Base-by-base conservation (phyloP, 2,113 vertebrate species). In the Cololabis saira region DNA sequence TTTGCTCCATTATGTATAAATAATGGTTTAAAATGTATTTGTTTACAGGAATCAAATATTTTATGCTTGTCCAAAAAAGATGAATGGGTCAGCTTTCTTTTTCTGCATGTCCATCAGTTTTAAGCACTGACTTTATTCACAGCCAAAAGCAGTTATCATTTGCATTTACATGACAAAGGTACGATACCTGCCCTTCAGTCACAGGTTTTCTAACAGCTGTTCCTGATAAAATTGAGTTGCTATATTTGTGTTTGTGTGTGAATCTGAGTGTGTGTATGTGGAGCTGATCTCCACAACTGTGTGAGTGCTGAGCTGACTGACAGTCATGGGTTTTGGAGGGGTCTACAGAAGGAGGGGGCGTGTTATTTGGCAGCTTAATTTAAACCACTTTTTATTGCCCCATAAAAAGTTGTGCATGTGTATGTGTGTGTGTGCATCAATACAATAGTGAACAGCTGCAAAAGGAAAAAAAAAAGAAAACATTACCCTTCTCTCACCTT, bases 281-380 rank as follows among this genome's bases (percentile, higher is more conserved):
- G 71, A 75, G 71, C 62, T 55, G 65, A 19, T 82, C 80, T 76
- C 85, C 85, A 83, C 51, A 30, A 74, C 66, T 62, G 5, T 62
- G 5, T 68, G 58, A 83, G 79, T 74, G 70, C 64, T 61, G 58
- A 59, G 53, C 66, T 87, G 89, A 90, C 82, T 88, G 80, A 70
- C 68, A 71, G 61, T 85, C 89, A 91, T 84, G 72, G 84, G 62
- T 82, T 86, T 73, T 80, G 56, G 53, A 45, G 66, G 44, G 18
- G 61, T 45, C 18, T 65, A 30, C 11, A 33, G 51, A 15, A 53
- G 61, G 53, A 61, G 74, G 63, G 71, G 61, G 53, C 33, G 52
- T 72, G 64, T 86, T 79, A 60, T 87, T 79, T 80, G 83, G 87
- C 68, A 82, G 64, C 72, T 80, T 86, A 67, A 89, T 89, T 81